Base-by-base conservation (phyloP, 2,113 vertebrate genomes). In the Alligator sinensis region DNA sequence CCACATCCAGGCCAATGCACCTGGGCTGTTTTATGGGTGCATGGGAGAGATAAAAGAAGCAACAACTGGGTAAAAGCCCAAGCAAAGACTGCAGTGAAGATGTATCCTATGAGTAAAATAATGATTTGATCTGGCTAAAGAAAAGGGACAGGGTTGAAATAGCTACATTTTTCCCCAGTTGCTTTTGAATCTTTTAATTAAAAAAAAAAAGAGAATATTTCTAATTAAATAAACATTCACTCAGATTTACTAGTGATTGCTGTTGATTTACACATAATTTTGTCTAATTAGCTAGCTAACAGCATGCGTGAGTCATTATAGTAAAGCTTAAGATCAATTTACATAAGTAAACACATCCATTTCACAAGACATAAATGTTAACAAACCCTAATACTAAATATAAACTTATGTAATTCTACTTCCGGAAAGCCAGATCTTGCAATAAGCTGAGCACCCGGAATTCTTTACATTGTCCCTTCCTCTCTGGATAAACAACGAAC, bases 401-500 rank as follows among this genome's bases (percentile, higher is more conserved):
- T 2, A 57, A 4, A 8, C 92, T 91, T 92, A 66, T 59, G 60
- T 80, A 77, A 90, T 22, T 34, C 57, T 68, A 14, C 81, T 91
- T 91, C 83, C 55, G 66, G 84, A 87, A 87, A 66, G 57, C 63
- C 91, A 82, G 25, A 84, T 92, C 90, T 92, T 91, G 86, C 34
- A 61, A 58, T 77, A 76, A 54, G 59, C 85, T 86, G 93, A 93
- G 82, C 78, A 84, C 74, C 86, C 86, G 91, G 86, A 93, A 88
- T 86, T 84, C 77, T 63, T 93, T 74, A 95, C 92, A 94, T 18
- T 22, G 78, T 14, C 74, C 74, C 85, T 96, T 96, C 96, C 95
- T 92, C 62, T 95, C 78, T 90, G 93, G 94, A 96, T 97, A 96
- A 96, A 88, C 91, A 92, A 86, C 81, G 90, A 1, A 11, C 88